A percentile compares a stretch with the other conserved stretches of the same genome.
Conservation (phyloP, 1,140 invertebrate species). For the Pseudomyrmex dendroicus region DNA sequence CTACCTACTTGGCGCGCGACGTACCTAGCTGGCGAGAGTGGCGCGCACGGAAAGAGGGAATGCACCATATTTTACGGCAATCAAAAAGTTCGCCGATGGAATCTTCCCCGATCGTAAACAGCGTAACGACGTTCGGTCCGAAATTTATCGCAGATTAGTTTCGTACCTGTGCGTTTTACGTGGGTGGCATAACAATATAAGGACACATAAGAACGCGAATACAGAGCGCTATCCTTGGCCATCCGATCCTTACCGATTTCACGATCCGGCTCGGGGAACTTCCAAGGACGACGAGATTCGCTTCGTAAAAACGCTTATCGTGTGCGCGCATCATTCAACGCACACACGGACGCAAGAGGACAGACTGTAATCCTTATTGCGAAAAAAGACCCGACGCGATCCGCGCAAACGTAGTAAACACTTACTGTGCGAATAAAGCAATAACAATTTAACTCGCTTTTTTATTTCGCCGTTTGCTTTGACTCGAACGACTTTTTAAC, state of each 20-base stretch:
- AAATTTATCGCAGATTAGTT: slow-evolving; percentile 71
- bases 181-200: neutral
- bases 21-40: neutral
- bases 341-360: neutral
- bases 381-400: neutral
- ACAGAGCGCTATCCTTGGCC: neutral
- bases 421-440: slow-evolving; percentile 6
- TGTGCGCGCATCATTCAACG: neutral
- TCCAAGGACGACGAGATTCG: slow-evolving; percentile 5
- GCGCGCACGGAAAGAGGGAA: neutral
- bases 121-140: slow-evolving; percentile 43
- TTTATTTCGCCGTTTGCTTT: slow-evolving; percentile 9
- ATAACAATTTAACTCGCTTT: neutral
- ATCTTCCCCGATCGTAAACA: slow-evolving; percentile 67
- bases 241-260: neutral
- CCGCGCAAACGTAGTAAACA: neutral
- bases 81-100: slow-evolving; percentile 62
- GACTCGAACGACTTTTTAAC: slow-evolving; percentile 21
- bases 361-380: neutral
- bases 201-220: slow-evolving; percentile 1
- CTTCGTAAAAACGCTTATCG: neutral
- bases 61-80: slow-evolving; percentile 61
- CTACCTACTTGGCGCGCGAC: slow-evolving; percentile 48
- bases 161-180: slow-evolving; percentile 55
- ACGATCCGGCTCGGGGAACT: neutral